These are phyloP conservation scores for Eumeta japonica DNA, from an alignment of 1,140 invertebrate genomes.

Conservation along the genomic window DNA sequence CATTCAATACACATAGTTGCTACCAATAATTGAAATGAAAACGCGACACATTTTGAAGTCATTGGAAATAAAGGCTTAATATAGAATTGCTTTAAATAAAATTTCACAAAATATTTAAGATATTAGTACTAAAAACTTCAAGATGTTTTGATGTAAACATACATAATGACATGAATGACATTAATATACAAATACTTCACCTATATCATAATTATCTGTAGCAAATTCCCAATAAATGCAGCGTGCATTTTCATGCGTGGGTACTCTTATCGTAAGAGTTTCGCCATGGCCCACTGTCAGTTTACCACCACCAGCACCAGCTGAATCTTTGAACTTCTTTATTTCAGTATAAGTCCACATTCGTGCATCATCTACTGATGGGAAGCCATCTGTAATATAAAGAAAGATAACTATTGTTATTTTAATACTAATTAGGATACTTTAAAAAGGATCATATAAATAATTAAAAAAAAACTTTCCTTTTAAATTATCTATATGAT, in stretches of 20 bases:
- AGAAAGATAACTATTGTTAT: too few species aligned
- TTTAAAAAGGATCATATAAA: background rate
- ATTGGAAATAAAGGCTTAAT: too few species aligned
- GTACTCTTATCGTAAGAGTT: constrained; percentile 95
- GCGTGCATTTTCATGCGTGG: constrained; percentile 91
- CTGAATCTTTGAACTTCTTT: constrained; percentile 87
- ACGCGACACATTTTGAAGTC: too few species aligned
- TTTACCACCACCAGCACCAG: constrained; percentile 89
- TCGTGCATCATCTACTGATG: constrained; percentile 71
- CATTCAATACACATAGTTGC: too few species aligned
- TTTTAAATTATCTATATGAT: background rate
- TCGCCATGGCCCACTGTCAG: constrained; percentile 96
- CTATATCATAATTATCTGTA: constrained; percentile 96
- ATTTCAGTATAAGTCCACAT: constrained; percentile 95
- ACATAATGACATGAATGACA: too few species aligned
- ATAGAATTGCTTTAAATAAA: too few species aligned
- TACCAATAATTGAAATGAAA: too few species aligned
- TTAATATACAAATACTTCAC: constrained; percentile 24
- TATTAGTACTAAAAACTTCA: too few species aligned
- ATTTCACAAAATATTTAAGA: too few species aligned
- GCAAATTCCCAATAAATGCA: constrained; percentile 99
- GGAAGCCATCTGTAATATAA: constrained; percentile 26
- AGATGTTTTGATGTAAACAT: too few species aligned
- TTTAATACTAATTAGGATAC: too few species aligned
- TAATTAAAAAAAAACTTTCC: background rate